These are phyloP conservation scores for Drosophila prolongata DNA, from an alignment of 2,888 invertebrate genomes.

Conservation along the genomic window DNA sequence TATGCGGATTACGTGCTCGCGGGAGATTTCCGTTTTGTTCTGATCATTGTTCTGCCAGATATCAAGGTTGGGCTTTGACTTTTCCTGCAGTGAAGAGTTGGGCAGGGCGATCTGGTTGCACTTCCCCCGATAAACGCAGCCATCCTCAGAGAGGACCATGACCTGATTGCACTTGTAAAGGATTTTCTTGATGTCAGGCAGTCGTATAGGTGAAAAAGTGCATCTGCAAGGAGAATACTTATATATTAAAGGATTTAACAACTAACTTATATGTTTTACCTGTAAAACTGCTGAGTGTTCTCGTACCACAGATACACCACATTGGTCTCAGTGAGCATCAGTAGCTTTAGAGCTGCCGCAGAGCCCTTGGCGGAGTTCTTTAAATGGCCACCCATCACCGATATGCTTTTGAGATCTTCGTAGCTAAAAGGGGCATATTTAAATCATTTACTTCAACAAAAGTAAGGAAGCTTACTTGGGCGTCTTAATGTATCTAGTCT, in stretches of 20 bases:
- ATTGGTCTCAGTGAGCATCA: conserved; percentile 82
- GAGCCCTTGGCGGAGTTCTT: conserved; percentile 74
- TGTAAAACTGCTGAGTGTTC: conserved; percentile 82
- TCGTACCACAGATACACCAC: conserved; percentile 84
- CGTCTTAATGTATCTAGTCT: conserved; percentile 75
- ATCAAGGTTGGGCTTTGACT: conserved; percentile 48
- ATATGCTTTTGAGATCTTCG: conserved; percentile 80
- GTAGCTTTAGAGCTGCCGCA: conserved; percentile 77
- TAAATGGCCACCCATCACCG: conserved; percentile 76
- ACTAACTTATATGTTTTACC: conserved; percentile 52
- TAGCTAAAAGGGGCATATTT: conserved; percentile 59
- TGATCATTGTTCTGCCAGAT: conserved; percentile 77
- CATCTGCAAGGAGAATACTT: conserved; percentile 64
- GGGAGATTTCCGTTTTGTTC: conserved; percentile 82
- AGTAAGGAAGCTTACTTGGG: conserved; percentile 75
- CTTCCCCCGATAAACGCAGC: conserved; percentile 83
- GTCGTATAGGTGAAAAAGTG: conserved; percentile 74
- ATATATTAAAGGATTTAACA: neutral
- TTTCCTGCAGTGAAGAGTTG: conserved; percentile 49
- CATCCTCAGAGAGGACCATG: conserved; percentile 79
- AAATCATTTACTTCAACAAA: neutral
- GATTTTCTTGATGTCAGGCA: conserved; percentile 80
- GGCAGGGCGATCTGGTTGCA: conserved; percentile 83
- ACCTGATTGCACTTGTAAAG: conserved; percentile 81
- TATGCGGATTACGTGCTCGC: conserved; percentile 88